Conservation (phyloP, 2,888 invertebrate species). For the Eubasilissa splendida region DNA sequence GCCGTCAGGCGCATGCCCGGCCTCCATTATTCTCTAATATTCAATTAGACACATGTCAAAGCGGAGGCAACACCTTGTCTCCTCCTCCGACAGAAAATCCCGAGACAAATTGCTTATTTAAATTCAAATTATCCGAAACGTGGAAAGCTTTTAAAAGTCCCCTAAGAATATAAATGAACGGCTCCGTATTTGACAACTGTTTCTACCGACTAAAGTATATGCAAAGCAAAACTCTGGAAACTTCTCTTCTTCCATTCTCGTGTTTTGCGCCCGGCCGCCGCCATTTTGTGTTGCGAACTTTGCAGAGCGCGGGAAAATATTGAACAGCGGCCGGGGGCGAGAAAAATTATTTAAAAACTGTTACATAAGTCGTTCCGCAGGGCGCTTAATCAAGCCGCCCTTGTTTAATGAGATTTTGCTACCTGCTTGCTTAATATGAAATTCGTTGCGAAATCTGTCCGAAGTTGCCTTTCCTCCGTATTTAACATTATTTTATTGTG, state of each 20-base stretch:
- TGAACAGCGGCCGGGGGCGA: slow-evolving; percentile 26
- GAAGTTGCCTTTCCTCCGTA: no score
- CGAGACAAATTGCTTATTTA: slow-evolving; percentile 48
- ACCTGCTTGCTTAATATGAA: not conserved
- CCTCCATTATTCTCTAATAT: slow-evolving; percentile 12
- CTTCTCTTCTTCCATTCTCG: slow-evolving; percentile 31
- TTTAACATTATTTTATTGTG: no score
- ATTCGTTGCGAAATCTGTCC: no score
- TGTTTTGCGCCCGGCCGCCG: slow-evolving; percentile 35
- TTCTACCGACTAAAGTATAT: slow-evolving; percentile 51
- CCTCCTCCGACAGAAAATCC: not conserved
- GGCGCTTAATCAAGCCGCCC: slow-evolving; percentile 28
- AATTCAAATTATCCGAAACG: slow-evolving; percentile 49
- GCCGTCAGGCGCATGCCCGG: slow-evolving; percentile 10
- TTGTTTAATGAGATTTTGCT: slow-evolving; percentile 20
- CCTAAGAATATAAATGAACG: slow-evolving; percentile 39
- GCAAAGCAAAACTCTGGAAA: slow-evolving; percentile 51
- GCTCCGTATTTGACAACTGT: slow-evolving; percentile 51
- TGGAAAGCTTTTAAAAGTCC: slow-evolving; percentile 48
- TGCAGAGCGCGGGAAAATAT: slow-evolving; percentile 36
- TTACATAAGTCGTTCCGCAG: slow-evolving; percentile 12
- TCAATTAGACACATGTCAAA: slow-evolving; percentile 31
- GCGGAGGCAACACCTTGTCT: slow-evolving; percentile 26
- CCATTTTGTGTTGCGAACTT: slow-evolving; percentile 33
- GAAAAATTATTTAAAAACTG: slow-evolving; percentile 45